Evolutionary conservation across 2,113 vertebrate genomes (phyloP).

Genomic region (Rallus limicola): DNA sequence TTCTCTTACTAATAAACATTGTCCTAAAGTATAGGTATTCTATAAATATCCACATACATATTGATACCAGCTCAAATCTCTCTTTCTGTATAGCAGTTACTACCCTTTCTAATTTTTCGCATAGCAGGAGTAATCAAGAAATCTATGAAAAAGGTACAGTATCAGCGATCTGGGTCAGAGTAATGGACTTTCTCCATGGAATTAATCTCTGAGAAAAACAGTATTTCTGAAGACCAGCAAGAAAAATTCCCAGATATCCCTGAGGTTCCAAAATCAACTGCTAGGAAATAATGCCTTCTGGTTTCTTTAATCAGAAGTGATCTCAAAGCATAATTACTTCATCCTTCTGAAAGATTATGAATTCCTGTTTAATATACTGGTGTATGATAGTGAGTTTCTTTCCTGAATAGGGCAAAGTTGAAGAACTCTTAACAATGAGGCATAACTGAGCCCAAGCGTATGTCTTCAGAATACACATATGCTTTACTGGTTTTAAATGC

Average conservation of each 20-base stretch:
- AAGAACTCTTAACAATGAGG: rapidly evolving
- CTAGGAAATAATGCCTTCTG: background rate
- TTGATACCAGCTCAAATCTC: background rate
- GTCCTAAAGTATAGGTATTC: background rate
- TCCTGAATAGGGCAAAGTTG: background rate
- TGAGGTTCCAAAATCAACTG: background rate
- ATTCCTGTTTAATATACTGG: background rate
- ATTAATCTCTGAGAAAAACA: background rate
- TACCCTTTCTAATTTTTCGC: background rate
- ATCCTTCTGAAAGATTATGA: background rate
- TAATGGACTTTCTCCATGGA: background rate
- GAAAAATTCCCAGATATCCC: background rate
- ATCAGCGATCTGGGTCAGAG: background rate
- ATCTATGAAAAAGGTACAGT: background rate
- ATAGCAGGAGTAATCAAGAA: background rate
- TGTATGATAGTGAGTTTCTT: background rate
- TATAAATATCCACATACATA: background rate
- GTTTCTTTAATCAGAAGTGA: background rate
- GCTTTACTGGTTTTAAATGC: background rate
- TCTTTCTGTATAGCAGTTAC: background rate
- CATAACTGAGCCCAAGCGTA: background rate
- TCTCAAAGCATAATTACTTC: background rate
- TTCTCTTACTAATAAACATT: background rate
- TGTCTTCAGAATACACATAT: background rate
- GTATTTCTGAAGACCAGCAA: background rate